phyloP scores from a whole-genome alignment of 2,888 invertebrate genomes.

The Scaptomyza cyrtandrae region DNA sequence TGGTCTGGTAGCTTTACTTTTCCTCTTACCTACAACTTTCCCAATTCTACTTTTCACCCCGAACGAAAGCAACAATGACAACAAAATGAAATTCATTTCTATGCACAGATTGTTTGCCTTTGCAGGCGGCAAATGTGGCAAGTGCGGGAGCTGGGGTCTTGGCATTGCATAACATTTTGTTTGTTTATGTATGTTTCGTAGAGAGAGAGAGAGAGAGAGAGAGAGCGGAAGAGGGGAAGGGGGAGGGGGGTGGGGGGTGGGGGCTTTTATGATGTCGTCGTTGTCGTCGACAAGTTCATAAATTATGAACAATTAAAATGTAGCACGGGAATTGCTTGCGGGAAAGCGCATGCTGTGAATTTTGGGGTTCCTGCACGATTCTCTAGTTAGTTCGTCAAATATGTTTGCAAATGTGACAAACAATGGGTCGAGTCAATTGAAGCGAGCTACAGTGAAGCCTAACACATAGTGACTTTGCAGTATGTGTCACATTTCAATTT shows the following conservation, averaged over 20 bases:
- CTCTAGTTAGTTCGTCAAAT: slow-evolving; percentile 42
- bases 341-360: slow-evolving; percentile 4
- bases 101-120: slow-evolving; percentile 59
- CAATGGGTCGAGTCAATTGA: slow-evolving; percentile 13
- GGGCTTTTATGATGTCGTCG: slow-evolving; percentile 44
- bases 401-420: slow-evolving; percentile 49
- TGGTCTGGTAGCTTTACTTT: neutral
- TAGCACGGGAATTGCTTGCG: slow-evolving; percentile 30
- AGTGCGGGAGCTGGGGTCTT: neutral
- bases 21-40: neutral
- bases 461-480: slow-evolving; percentile 4
- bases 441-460: slow-evolving; percentile 18
- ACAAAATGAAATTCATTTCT: slow-evolving; percentile 62
- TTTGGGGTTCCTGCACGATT: slow-evolving; percentile 12
- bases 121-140: neutral
- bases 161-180: slow-evolving; percentile 60
- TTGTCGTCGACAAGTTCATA: slow-evolving; percentile 53
- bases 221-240: too few relatives aligned
- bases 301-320: slow-evolving; percentile 64
- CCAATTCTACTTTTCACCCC: neutral
- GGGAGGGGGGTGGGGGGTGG: too few relatives aligned
- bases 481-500: slow-evolving; percentile 13
- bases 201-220: too few relatives aligned
- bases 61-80: slow-evolving; percentile 42
- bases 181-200: slow-evolving; percentile 55